These are phyloP conservation scores for Lordiphosa clarofinis DNA, from an alignment of 1,140 invertebrate species.

Conservation along the genomic window DNA sequence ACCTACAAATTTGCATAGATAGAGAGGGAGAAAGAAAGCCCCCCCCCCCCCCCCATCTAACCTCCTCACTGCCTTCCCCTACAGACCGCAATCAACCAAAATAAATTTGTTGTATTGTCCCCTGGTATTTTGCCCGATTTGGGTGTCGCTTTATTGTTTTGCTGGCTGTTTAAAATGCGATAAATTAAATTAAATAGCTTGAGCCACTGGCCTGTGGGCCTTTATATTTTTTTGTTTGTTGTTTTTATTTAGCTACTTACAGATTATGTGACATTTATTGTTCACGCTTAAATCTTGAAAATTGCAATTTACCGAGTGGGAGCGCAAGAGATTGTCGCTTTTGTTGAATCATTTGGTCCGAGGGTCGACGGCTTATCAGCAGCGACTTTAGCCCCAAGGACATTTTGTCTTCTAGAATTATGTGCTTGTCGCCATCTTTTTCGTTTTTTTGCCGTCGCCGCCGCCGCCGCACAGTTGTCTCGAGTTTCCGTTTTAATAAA, in stretches of 20 bases:
- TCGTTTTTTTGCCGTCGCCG: conserved; percentile 12
- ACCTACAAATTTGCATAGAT: conserved; percentile 26
- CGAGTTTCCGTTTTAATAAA: conserved; percentile 77
- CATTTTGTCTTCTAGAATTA: conserved; percentile 52
- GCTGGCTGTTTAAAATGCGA: conserved; percentile 74
- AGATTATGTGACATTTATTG: conserved; percentile 78
- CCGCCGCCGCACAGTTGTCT: conserved; percentile 69
- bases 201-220: conserved; percentile 2
- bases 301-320: conserved; percentile 65
- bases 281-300: conserved; percentile 76
- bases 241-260: conserved; percentile 74
- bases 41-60: not conserved
- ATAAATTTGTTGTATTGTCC: conserved; percentile 65
- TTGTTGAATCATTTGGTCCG: conserved; percentile 11
- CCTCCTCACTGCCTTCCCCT: not conserved
- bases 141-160: conserved; percentile 52
- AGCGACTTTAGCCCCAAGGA: conserved; percentile 51
- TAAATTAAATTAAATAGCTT: conserved; percentile 74
- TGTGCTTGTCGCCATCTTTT: conserved; percentile 51
- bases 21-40: too few species aligned
- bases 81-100: conserved; percentile 59
- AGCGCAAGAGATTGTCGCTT: conserved; percentile 1
- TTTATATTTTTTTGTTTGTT: not conserved
- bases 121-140: conserved; percentile 1
- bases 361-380: conserved; percentile 39